phyloP scores from a whole-genome alignment of 1,140 invertebrate species.

The Andricus grossulariae region DNA sequence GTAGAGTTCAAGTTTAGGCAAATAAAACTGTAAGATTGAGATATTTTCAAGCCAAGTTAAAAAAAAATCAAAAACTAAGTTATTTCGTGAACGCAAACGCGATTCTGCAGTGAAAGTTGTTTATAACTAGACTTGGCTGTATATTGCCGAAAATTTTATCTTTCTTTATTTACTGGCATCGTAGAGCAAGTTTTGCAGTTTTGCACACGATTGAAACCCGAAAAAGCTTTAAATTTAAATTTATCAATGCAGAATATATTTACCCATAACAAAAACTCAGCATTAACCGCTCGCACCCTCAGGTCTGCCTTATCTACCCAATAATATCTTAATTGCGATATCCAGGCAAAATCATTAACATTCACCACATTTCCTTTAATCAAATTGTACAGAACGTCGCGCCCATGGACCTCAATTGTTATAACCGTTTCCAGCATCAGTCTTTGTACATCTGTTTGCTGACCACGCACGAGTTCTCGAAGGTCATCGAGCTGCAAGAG shows the following conservation, averaged over 20 bases:
- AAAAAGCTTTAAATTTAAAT: too few species aligned
- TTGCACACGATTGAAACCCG: too few species aligned
- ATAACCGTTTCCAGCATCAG: constrained; percentile 81
- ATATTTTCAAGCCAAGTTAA: too few species aligned
- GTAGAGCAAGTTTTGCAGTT: too few species aligned
- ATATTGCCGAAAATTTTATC: too few species aligned
- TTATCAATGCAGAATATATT: not conserved
- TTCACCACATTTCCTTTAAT: constrained; percentile 79
- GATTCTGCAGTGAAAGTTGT: too few species aligned
- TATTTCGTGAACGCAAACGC: too few species aligned
- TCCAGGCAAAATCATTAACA: constrained; percentile 88
- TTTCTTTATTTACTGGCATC: too few species aligned
- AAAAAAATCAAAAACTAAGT: too few species aligned
- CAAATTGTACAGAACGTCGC: constrained; percentile 81
- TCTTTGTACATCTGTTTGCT: constrained; percentile 82
- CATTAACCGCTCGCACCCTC: constrained; percentile 79
- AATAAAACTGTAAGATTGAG: too few species aligned
- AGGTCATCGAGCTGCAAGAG: constrained; percentile 81
- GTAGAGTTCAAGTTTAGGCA: too few species aligned
- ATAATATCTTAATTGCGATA: constrained; percentile 85
- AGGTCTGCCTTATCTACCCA: constrained; percentile 79
- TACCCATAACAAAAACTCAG: constrained; percentile 79
- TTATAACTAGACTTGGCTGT: too few species aligned
- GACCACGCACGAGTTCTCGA: constrained; percentile 79
- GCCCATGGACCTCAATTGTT: constrained; percentile 83